A percentile compares a stretch with the other conserved stretches of the same genome.
Conservation (phyloP, 2,113 vertebrate genomes). For the Echinops telfairi region DNA sequence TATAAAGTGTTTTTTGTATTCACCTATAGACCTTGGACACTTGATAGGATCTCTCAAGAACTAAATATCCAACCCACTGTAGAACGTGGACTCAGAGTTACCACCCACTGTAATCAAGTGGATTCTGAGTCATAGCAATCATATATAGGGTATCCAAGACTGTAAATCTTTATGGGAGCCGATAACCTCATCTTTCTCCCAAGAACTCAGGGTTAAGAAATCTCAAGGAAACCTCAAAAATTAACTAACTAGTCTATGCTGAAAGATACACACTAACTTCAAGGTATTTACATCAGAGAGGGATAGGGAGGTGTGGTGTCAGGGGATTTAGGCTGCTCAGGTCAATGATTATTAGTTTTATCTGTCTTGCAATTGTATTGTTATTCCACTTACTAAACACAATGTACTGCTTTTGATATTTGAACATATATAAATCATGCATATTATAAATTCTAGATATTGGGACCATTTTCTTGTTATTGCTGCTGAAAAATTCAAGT, state of each 20-base stretch:
- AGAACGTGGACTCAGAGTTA: too few relatives aligned
- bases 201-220: too few relatives aligned
- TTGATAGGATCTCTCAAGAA: too few relatives aligned
- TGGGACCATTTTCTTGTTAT: not conserved
- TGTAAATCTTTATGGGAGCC: too few relatives aligned
- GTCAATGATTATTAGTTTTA: not conserved
- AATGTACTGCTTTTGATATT: conserved; percentile 25
- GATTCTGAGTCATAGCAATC: too few relatives aligned
- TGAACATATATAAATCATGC: not conserved
- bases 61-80: too few relatives aligned
- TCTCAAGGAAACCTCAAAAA: too few relatives aligned
- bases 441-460: conserved; percentile 13
- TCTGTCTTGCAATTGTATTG: not conserved
- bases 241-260: not conserved
- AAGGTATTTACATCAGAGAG: not conserved
- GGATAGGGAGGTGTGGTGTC: not conserved
- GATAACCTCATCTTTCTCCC: too few relatives aligned
- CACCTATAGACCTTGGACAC: too few relatives aligned
- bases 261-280: not conserved
- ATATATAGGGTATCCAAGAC: too few relatives aligned
- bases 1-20: too few relatives aligned
- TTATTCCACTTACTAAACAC: not conserved
- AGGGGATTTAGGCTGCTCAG: not conserved
- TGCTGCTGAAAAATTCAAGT: conserved; percentile 20
- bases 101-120: too few relatives aligned